phyloP scores from a whole-genome alignment of 2,888 invertebrate genomes.

The Sclerodermus sp. region DNA sequence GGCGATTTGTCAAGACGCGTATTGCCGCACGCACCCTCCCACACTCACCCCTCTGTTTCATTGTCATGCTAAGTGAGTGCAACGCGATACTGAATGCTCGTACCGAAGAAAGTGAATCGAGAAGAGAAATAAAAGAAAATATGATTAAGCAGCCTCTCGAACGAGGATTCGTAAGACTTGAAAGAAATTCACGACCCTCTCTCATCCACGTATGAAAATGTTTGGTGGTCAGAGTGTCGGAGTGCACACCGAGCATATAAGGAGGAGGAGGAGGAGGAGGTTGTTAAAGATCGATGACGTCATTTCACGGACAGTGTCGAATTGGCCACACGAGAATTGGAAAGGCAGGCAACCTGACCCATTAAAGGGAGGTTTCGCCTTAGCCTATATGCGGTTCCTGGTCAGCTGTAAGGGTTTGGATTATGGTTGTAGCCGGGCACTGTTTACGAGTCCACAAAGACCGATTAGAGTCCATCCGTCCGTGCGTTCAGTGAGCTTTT shows the following conservation, averaged over 20 bases:
- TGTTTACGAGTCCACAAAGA: slow-evolving; percentile 50
- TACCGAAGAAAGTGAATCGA: neutral
- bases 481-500: slow-evolving; percentile 17
- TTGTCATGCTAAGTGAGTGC: slow-evolving; percentile 46
- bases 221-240: too few relatives aligned
- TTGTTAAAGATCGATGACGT: slow-evolving; percentile 33
- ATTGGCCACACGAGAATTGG: slow-evolving; percentile 34
- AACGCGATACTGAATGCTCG: too few relatives aligned
- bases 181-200: neutral
- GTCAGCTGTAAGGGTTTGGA: slow-evolving; percentile 38
- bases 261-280: too few relatives aligned
- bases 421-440: slow-evolving; percentile 38
- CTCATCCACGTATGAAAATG: too few relatives aligned
- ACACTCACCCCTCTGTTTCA: slow-evolving; percentile 25
- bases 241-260: too few relatives aligned
- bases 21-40: slow-evolving; percentile 31
- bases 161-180: too few relatives aligned
- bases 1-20: slow-evolving; percentile 51
- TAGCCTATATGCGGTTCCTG: slow-evolving; percentile 35
- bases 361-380: slow-evolving; percentile 35
- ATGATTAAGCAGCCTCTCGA: too few relatives aligned
- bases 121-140: too few relatives aligned
- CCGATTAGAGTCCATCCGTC: slow-evolving; percentile 41
- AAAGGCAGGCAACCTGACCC: slow-evolving; percentile 41
- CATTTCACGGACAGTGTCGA: slow-evolving; percentile 18